These are phyloP conservation scores for Acipenser transmontanus DNA, from an alignment of 2,797 vertebrate genomes.

Conservation along the genomic window DNA sequence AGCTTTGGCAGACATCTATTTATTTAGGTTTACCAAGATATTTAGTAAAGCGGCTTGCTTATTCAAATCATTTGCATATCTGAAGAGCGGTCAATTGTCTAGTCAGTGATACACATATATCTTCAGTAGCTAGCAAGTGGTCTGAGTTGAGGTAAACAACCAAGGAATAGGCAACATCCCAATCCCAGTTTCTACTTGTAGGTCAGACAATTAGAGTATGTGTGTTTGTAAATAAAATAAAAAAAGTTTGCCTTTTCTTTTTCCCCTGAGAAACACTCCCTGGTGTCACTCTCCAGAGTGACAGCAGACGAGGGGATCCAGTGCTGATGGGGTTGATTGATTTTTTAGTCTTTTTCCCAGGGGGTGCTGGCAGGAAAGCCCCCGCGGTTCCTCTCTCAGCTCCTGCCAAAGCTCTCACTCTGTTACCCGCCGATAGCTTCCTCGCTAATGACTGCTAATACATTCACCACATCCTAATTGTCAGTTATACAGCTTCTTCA, in stretches of 20 bases:
- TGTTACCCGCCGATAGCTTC: background rate
- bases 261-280: background rate
- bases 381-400: background rate
- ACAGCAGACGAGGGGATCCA: no score
- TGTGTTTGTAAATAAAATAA: background rate
- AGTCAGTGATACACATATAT: no score
- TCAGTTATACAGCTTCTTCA: slow-evolving; percentile 1
- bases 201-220: no score
- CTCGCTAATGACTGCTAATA: slow-evolving; percentile 1
- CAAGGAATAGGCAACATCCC: no score
- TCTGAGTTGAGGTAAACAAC: no score
- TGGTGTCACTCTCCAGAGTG: no score
- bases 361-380: background rate
- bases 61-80: no score
- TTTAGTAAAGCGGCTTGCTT: background rate
- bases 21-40: background rate
- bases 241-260: background rate
- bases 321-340: no score
- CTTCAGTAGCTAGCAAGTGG: no score
- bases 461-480: slow-evolving; percentile 7
- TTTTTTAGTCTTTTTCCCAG: background rate
- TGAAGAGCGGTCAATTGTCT: no score
- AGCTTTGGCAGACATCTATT: slow-evolving; percentile 14
- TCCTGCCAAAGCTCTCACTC: background rate
- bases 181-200: no score